Evolutionary conservation across 2,113 vertebrate genomes (phyloP).

Genomic region (Dryoscopus gambensis): DNA sequence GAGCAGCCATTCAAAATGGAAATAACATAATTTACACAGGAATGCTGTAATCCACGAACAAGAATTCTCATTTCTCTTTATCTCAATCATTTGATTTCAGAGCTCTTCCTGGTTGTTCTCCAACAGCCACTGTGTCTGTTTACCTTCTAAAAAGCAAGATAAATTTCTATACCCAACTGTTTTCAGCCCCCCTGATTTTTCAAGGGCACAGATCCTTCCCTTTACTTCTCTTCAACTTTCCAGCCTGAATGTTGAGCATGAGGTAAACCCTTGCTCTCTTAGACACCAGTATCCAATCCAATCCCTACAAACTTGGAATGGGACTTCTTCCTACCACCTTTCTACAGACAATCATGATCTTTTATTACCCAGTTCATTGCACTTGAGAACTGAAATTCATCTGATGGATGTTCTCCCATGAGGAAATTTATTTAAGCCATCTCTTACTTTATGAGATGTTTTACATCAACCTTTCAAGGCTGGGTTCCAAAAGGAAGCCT

Average conservation of each 20-base stretch:
- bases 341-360: not conserved
- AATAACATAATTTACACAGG: not conserved
- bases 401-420: not conserved
- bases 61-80: not conserved
- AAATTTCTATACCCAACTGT: not conserved
- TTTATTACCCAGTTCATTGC: not conserved
- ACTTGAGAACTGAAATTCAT: not conserved
- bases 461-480: not conserved
- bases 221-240: not conserved
- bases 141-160: not conserved
- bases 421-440: not conserved
- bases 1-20: not conserved
- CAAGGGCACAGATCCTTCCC: not conserved
- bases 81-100: not conserved
- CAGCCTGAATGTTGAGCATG: not conserved
- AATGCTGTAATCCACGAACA: not conserved
- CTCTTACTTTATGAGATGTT: not conserved
- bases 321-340: not conserved
- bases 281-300: not conserved
- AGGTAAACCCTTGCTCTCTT: not conserved
- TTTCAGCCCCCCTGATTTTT: not conserved
- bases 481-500: not conserved
- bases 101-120: not conserved
- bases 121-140: not conserved
- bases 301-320: not conserved